Conservation (phyloP, 2,113 vertebrate species). For the Lutjanus erythropterus region DNA sequence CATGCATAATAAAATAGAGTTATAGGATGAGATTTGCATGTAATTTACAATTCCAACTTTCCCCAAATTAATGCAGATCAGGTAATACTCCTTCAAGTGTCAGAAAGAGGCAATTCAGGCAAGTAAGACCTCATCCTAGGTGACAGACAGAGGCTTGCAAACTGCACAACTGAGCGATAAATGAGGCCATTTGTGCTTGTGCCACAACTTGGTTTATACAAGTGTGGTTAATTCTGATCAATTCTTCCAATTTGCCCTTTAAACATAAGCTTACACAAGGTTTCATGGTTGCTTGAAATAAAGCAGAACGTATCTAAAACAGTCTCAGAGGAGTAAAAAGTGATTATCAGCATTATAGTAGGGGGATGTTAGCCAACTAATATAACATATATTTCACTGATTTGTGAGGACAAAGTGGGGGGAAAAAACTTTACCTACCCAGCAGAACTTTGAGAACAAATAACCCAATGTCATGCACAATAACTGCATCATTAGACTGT, state of each 20-base stretch:
- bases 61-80: conserved; percentile 1
- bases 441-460: neutral
- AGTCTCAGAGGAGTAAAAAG: neutral
- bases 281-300: neutral
- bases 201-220: neutral
- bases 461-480: neutral
- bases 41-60: conserved; percentile 9
- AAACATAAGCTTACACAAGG: too few species aligned
- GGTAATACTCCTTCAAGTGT: neutral
- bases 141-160: neutral
- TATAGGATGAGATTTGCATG: neutral
- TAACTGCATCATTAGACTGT: conserved; percentile 1
- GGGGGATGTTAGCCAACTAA: neutral
- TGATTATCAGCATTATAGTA: neutral
- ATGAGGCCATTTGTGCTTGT: neutral
- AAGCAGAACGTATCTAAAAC: neutral
- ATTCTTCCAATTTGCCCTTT: too few species aligned
- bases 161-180: neutral
- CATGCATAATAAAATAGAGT: neutral
- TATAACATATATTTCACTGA: too few species aligned
- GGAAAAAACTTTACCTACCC: neutral
- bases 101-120: neutral
- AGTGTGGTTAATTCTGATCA: neutral
- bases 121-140: neutral
- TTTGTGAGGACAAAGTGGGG: neutral